Evolutionary conservation across 1,140 invertebrate species (phyloP).

Genomic region (Drosophila grimshawi): DNA sequence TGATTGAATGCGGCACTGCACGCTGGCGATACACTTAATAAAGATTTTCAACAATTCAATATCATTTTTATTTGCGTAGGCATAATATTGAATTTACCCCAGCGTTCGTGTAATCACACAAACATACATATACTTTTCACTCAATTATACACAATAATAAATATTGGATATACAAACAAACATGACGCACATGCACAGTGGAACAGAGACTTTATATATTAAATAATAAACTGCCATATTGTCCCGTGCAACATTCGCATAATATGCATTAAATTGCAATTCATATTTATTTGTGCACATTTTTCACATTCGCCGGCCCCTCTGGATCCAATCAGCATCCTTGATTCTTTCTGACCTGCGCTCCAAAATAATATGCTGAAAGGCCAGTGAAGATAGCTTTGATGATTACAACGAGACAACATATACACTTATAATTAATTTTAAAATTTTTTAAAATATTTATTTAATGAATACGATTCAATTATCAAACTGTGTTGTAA

Average conservation of each 20-base stretch:
- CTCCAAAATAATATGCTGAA: constrained; percentile 16
- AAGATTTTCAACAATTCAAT: constrained; percentile 77
- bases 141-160: constrained; percentile 83
- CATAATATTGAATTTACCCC: constrained; percentile 71
- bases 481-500: too few relatives aligned
- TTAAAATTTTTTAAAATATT: too few relatives aligned
- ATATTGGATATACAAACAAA: constrained; percentile 73
- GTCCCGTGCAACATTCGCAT: constrained; percentile 42
- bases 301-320: constrained; percentile 61
- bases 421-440: constrained; percentile 13
- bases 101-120: constrained; percentile 60
- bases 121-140: constrained; percentile 78
- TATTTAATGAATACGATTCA: too few relatives aligned
- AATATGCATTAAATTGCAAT: constrained; percentile 83
- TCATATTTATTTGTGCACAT: constrained; percentile 83
- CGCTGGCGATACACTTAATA: constrained; percentile 67
- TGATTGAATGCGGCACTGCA: constrained; percentile 43
- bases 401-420: neutral
- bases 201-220: constrained; percentile 62
- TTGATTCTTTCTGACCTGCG: neutral
- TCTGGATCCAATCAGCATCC: neutral
- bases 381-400: neutral
- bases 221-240: constrained; percentile 71
- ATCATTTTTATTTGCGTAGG: constrained; percentile 77
- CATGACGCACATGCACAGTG: constrained; percentile 63